Percentiles rank a stretch among this genome's conserved stretches.
Conservation (phyloP, 2,113 vertebrate species). For the zebrafish (Danio rerio) region GRCz12tu NC_133178.1:61904501-61905000, state of each 20-base stretch:
- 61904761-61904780: constrained; percentile 77
- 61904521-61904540: constrained; percentile 67
- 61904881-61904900: no score
- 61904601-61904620: constrained; percentile 74
- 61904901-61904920: no score
- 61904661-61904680: constrained; percentile 70
- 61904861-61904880: background rate
- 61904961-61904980: no score
- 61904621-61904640: constrained; percentile 68
- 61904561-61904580: constrained; percentile 62
- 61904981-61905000: no score
- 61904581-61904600: constrained; percentile 77
- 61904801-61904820: constrained; percentile 80
- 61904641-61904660: constrained; percentile 68
- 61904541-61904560: constrained; percentile 63
- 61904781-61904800: constrained; percentile 65
- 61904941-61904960: no score
- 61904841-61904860: background rate
- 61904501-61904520: constrained; percentile 73
- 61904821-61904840: background rate
- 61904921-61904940: no score
- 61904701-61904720: constrained; percentile 68
- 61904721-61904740: constrained; percentile 70
- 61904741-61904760: constrained; percentile 72
- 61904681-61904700: constrained; percentile 73